phyloP scores from a whole-genome alignment of 2,888 invertebrate species.

The Phaonia tiefii region DNA sequence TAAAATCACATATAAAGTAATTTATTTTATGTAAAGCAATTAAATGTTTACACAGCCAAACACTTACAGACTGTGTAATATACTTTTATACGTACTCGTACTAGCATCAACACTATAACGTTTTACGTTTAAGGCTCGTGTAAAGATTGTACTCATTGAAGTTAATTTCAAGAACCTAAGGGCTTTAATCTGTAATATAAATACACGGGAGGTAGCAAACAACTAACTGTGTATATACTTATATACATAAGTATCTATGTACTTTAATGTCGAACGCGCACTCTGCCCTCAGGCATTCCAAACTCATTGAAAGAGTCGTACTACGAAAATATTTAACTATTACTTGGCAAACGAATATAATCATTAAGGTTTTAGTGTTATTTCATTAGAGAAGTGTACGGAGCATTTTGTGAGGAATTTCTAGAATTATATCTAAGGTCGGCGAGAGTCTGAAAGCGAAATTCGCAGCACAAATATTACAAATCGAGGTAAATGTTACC shows the following conservation, averaged over 20 bases:
- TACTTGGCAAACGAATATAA: slow-evolving; percentile 40
- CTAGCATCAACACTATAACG: not conserved
- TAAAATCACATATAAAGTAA: slow-evolving; percentile 31
- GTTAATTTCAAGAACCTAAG: slow-evolving; percentile 52
- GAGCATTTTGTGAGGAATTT: not conserved
- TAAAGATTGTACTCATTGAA: slow-evolving; percentile 30
- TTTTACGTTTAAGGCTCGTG: not conserved
- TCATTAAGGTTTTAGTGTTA: slow-evolving; percentile 42
- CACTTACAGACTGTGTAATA: not conserved
- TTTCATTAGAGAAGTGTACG: not conserved
- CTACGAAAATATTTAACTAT: not conserved
- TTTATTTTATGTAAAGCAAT: slow-evolving; percentile 44
- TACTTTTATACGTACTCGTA: slow-evolving; percentile 20
- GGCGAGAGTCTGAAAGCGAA: too few relatives aligned
- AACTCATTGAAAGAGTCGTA: not conserved
- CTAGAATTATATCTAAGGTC: too few relatives aligned
- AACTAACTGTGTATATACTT: too few relatives aligned
- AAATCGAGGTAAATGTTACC: too few relatives aligned
- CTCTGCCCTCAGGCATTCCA: slow-evolving; percentile 10
- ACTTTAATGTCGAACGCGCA: slow-evolving; percentile 52
- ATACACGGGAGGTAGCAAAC: slow-evolving; percentile 50
- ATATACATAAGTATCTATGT: too few relatives aligned
- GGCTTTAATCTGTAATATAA: slow-evolving; percentile 54
- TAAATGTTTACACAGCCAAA: slow-evolving; percentile 37
- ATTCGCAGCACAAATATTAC: too few relatives aligned